Evolutionary conservation across 2,113 vertebrate genomes (phyloP).

Genomic region (Cavia porcellus): DNA sequence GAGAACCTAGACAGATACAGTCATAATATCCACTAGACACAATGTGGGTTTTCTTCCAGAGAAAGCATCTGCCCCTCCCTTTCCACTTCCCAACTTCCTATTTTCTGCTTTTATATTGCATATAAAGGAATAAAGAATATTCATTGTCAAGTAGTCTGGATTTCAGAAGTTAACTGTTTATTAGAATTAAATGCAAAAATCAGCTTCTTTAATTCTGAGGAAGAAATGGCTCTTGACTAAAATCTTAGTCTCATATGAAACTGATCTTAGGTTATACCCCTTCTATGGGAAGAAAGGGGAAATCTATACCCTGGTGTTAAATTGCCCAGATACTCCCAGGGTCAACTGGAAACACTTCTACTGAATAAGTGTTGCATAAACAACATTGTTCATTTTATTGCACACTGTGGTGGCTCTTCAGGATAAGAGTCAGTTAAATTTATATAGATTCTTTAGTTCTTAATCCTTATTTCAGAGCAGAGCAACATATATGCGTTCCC

Average conservation of each 20-base stretch:
- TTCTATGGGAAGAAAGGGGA: background rate
- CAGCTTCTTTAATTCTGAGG: background rate
- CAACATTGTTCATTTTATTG: background rate
- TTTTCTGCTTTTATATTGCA: background rate
- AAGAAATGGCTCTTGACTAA: background rate
- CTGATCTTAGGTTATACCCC: background rate
- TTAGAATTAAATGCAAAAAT: background rate
- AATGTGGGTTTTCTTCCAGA: background rate
- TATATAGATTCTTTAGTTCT: background rate
- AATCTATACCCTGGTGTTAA: background rate
- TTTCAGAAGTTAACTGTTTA: conserved; percentile 34
- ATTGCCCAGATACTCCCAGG: background rate
- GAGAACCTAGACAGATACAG: background rate
- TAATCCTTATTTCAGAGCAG: background rate
- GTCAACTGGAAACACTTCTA: background rate
- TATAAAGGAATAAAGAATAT: background rate
- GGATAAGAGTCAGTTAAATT: conserved; percentile 27
- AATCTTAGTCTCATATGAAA: background rate
- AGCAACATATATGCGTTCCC: background rate
- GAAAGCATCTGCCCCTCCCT: background rate
- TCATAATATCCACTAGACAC: background rate
- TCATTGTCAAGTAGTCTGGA: background rate
- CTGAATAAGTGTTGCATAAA: background rate
- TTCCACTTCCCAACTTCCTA: background rate
- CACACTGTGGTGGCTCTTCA: background rate